These are phyloP conservation scores for Epirrhoe tristata DNA, from an alignment of 2,888 invertebrate genomes.

Conservation along the genomic window DNA sequence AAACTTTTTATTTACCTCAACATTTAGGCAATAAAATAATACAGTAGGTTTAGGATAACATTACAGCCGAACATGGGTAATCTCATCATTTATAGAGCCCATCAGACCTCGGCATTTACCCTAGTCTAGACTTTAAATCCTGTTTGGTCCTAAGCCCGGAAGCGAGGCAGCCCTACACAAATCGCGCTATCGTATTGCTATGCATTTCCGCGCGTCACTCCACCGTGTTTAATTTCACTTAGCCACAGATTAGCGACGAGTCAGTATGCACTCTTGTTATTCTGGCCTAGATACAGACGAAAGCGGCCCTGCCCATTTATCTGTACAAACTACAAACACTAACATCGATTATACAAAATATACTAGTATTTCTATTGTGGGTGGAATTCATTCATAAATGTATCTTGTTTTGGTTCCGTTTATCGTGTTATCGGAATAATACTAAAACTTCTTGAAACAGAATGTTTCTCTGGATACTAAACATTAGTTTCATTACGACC, in stretches of 20 bases:
- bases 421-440: neutral
- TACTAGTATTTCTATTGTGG: slow-evolving; percentile 28
- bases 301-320: slow-evolving; percentile 71
- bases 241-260: slow-evolving; percentile 44
- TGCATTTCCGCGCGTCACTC: slow-evolving; percentile 53
- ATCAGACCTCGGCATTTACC: neutral
- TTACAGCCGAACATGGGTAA: no score
- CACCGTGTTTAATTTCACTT: slow-evolving; percentile 62
- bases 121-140: slow-evolving; percentile 7
- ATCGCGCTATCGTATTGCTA: slow-evolving; percentile 34
- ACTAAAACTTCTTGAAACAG: neutral
- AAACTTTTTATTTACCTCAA: no score
- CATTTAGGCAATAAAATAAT: no score
- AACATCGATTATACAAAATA: slow-evolving; percentile 33
- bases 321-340: slow-evolving; percentile 43
- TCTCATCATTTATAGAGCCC: neutral
- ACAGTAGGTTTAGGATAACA: no score
- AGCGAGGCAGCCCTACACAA: slow-evolving; percentile 31
- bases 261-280: slow-evolving; percentile 56
- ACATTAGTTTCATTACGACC: neutral
- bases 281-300: slow-evolving; percentile 69
- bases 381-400: slow-evolving; percentile 33
- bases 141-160: slow-evolving; percentile 21
- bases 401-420: neutral
- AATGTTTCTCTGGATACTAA: neutral